Evolutionary conservation across 2,797 vertebrate genomes (phyloP).

Genomic region (Phrynocephalus guinanensis): DNA sequence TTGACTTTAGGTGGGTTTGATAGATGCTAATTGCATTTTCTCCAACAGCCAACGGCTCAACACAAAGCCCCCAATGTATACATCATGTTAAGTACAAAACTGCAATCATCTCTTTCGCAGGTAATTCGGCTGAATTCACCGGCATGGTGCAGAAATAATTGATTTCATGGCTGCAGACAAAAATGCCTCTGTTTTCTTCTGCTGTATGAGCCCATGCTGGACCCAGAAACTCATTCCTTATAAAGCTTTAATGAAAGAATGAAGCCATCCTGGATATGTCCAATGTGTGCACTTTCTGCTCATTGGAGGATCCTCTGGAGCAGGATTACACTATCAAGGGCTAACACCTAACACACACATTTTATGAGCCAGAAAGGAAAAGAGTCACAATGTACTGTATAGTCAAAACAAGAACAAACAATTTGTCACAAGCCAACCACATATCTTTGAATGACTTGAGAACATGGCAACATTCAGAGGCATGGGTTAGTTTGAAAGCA

Average conservation of each 20-base stretch:
- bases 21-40: not conserved
- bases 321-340: no score
- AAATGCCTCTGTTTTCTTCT: conserved; percentile 7
- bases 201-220: not conserved
- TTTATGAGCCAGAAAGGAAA: no score
- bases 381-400: no score
- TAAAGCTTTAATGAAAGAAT: not conserved
- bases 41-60: not conserved
- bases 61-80: not conserved
- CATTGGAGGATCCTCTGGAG: no score
- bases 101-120: conserved; percentile 2
- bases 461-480: no score
- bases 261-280: not conserved
- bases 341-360: no score
- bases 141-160: conserved; percentile 12
- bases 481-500: no score
- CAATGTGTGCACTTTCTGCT: not conserved
- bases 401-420: no score
- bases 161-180: conserved; percentile 7
- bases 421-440: no score
- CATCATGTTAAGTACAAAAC: not conserved
- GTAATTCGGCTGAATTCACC: conserved; percentile 12
- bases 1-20: not conserved
- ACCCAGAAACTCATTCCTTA: not conserved
- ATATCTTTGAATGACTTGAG: no score